Base-by-base conservation (phyloP, 2,888 invertebrate genomes). In the Sphaerophoria rueppellii region DNA sequence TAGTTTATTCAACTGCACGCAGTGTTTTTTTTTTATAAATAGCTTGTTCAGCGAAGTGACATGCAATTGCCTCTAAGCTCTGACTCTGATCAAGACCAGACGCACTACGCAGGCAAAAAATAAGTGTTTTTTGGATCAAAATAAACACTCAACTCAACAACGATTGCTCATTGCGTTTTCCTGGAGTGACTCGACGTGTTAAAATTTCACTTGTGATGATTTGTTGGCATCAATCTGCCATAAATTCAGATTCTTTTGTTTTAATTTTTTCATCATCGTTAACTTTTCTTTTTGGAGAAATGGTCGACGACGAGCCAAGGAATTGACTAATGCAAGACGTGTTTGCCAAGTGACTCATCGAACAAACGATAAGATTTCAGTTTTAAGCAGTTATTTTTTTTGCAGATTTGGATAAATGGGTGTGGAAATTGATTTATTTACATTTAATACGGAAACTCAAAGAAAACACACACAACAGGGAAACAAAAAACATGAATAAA, bases 271-370 rank as follows among this genome's bases (percentile, higher is more conserved):
- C 67, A 58, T 37, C 55, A 63, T 34, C 43, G 35, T 57, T 54
- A n/a, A n/a, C n/a, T n/a, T n/a, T n/a, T 43, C 52, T 50, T 74
- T 71, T 37, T 57, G 48, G 65, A 69, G 71, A 67, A 75, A 71
- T 71, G 48, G 32, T n/a, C n/a, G n/a, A 46, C 1, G 5, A 48
- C 34, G 6, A 48, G 14, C n/a, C 11, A 57, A n/a, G 6, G 34
- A 2, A 35, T 16, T 7, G 4, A 9, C 16, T 37, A 37, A 6
- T 37, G 37, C 14, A 0, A 37, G 37, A 72, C 83, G 34, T 80
- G 80, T 76, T 80, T 83, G 58, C 24, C 67, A 12, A 72, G 80
- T 83, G 83, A 83, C 55, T 83, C 83, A 83, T 40, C 67, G 14
- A 14, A 14, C 57, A 46, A 24, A 9, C 43, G 83, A 83, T 83